These are phyloP conservation scores for Calephelis nemesis DNA, from an alignment of 1,140 invertebrate species.

Conservation along the genomic window DNA sequence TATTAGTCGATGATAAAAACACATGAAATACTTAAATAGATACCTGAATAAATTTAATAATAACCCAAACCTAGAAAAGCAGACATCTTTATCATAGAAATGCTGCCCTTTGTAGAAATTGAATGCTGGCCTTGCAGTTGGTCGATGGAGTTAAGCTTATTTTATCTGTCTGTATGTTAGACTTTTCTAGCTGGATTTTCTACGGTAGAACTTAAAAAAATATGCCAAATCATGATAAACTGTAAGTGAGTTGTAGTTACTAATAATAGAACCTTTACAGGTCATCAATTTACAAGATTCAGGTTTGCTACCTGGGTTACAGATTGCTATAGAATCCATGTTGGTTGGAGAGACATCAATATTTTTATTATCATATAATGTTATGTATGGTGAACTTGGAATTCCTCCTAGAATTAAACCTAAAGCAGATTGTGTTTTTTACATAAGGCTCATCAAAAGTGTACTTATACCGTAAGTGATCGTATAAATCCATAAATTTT, in stretches of 20 bases:
- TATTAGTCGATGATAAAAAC: too few relatives aligned
- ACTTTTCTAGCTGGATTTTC: neutral
- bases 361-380: conserved; percentile 64
- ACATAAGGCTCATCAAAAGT: conserved; percentile 60
- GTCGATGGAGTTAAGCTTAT: too few relatives aligned
- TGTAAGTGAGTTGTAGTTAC: neutral
- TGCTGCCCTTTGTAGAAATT: too few relatives aligned
- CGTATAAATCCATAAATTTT: neutral
- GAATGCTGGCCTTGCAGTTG: too few relatives aligned
- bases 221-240: too few relatives aligned
- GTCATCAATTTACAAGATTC: conserved; percentile 58
- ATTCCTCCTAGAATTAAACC: conserved; percentile 67
- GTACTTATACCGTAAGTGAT: conserved; percentile 48
- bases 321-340: conserved; percentile 67
- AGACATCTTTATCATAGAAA: too few relatives aligned
- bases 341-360: conserved; percentile 65
- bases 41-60: too few relatives aligned
- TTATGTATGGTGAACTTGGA: conserved; percentile 74
- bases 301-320: conserved; percentile 63
- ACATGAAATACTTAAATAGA: too few relatives aligned
- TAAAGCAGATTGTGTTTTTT: conserved; percentile 65
- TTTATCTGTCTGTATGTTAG: too few relatives aligned
- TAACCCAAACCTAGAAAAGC: too few relatives aligned
- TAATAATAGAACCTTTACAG: conserved; percentile 40
- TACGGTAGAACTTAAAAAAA: too few relatives aligned